phyloP scores from a whole-genome alignment of 2,113 vertebrate species.

The Poecilia latipinna region DNA sequence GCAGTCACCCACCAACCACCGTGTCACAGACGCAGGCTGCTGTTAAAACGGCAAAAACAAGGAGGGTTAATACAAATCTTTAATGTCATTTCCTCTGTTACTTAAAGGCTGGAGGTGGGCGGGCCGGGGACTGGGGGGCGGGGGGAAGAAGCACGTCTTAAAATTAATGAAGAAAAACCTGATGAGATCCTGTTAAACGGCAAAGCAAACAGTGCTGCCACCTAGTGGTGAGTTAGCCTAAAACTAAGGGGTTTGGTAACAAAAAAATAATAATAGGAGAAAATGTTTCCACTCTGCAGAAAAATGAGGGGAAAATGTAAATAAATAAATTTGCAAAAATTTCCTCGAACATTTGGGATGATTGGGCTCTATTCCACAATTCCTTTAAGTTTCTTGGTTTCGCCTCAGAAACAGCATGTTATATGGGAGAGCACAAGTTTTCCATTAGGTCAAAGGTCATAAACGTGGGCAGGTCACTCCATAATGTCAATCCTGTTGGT shows the following conservation, averaged over 20 bases:
- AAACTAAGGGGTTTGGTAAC: neutral
- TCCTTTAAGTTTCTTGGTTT: neutral
- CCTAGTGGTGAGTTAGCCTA: slow-evolving; percentile 23
- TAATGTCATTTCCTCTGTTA: neutral
- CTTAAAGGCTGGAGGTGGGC: neutral
- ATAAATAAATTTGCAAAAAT: too few relatives aligned
- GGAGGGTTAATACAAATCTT: neutral
- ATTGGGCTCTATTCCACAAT: too few relatives aligned
- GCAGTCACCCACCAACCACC: slow-evolving; percentile 23
- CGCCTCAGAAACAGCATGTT: neutral
- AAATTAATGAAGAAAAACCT: neutral
- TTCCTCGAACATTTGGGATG: too few relatives aligned
- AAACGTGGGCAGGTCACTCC: neutral
- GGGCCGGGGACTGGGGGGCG: too few relatives aligned
- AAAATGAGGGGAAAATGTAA: too few relatives aligned
- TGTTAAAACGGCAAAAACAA: neutral
- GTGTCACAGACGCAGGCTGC: neutral
- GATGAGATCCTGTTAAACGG: neutral
- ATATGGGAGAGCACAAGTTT: neutral
- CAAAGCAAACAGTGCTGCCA: neutral
- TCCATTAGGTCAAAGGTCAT: neutral
- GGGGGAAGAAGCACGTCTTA: neutral
- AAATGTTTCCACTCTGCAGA: too few relatives aligned
- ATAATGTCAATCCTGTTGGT: neutral
- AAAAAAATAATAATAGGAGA: too few relatives aligned